phyloP scores from a whole-genome alignment of 1,140 invertebrate genomes.

The Orchestia grillus region DNA sequence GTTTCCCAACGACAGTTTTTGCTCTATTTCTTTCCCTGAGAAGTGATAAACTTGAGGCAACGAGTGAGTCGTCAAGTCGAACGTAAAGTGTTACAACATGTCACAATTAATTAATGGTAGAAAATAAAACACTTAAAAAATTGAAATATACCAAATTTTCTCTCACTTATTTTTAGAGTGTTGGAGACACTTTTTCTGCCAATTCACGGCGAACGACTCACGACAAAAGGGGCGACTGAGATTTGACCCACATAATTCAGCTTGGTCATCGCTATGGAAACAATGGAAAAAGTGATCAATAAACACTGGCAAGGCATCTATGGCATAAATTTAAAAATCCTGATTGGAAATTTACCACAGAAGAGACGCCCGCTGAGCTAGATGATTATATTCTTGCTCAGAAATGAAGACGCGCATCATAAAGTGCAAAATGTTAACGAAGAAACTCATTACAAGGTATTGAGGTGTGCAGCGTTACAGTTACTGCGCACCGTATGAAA shows the following conservation, averaged over 20 bases:
- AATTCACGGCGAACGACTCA: neutral
- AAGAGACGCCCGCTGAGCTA: neutral
- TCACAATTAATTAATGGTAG: neutral
- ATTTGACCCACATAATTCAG: conserved; percentile 30
- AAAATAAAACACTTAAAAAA: neutral
- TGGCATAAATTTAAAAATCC: neutral
- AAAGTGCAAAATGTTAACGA: neutral
- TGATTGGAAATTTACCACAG: neutral
- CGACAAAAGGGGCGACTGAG: neutral
- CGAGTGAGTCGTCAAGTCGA: neutral
- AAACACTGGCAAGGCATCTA: neutral
- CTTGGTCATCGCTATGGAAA: conserved; percentile 39
- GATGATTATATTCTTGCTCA: neutral
- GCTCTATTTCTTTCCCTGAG: neutral
- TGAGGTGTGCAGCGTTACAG: no score
- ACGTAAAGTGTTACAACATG: neutral
- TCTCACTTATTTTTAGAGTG: neutral
- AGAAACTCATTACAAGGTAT: neutral
- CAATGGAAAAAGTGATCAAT: conserved; percentile 3
- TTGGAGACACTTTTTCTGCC: neutral
- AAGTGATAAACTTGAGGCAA: neutral
- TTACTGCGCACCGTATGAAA: neutral
- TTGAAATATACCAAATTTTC: neutral
- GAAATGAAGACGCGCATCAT: neutral
- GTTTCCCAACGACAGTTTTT: neutral